These are phyloP conservation scores for Ceratosolen fusciceps DNA, from an alignment of 1,140 invertebrate species.

Conservation along the genomic window DNA sequence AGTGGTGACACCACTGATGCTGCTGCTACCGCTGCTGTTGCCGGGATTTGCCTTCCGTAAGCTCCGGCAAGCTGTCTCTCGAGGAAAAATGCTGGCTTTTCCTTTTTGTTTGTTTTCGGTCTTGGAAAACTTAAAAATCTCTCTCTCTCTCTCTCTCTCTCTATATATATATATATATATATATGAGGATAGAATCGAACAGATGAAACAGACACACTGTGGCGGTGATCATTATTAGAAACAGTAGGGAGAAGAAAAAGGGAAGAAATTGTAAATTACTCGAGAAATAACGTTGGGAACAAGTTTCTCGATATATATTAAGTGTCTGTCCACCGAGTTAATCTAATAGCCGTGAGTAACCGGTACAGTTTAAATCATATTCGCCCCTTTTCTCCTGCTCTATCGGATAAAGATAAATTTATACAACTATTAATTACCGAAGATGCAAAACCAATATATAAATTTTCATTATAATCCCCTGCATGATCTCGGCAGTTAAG, in stretches of 20 bases:
- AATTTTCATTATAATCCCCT: slow-evolving; percentile 6
- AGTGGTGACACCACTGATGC: neutral
- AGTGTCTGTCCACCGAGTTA: neutral
- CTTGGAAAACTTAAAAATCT: slow-evolving; percentile 36
- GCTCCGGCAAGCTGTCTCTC: neutral
- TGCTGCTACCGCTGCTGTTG: neutral
- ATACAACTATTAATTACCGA: neutral
- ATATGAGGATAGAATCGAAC: neutral
- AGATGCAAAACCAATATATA: slow-evolving; percentile 7
- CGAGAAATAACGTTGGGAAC: slow-evolving; percentile 9
- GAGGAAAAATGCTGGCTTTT: slow-evolving; percentile 24
- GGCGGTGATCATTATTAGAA: slow-evolving; percentile 16
- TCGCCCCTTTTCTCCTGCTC: neutral
- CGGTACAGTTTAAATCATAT: slow-evolving; percentile 19
- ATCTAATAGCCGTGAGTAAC: slow-evolving; percentile 20
- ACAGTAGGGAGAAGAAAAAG: neutral
- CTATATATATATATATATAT: too few species aligned
- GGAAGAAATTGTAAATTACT: slow-evolving; percentile 14
- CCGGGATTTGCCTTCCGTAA: neutral
- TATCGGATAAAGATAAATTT: slow-evolving; percentile 12
- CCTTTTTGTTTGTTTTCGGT: slow-evolving; percentile 28
- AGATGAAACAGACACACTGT: neutral
- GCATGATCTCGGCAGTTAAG: neutral
- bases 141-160: too few species aligned
- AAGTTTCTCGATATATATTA: slow-evolving; percentile 14